Conservation (phyloP, 2,888 invertebrate genomes). For the Agriopis aurantiaria region DNA sequence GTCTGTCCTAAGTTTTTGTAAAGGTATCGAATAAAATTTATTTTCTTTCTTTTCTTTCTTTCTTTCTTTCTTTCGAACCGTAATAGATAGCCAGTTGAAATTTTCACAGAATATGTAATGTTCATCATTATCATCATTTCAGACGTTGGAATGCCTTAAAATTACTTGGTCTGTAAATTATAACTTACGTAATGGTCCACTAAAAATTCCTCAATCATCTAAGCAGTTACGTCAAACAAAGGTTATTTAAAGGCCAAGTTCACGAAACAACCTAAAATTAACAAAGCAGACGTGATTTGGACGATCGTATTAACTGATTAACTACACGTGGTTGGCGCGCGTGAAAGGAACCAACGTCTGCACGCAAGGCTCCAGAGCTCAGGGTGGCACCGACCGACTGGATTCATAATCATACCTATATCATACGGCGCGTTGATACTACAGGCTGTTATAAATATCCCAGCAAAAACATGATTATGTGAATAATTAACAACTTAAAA, state of each 20-base stretch:
- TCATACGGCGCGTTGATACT: neutral
- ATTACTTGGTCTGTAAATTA: neutral
- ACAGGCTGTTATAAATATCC: neutral
- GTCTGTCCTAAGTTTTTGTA: too few species aligned
- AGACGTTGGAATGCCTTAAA: neutral
- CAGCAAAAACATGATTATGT: neutral
- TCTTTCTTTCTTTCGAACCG: too few species aligned
- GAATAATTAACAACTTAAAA: too few species aligned
- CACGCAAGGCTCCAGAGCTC: slow-evolving; percentile 38
- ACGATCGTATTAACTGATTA: slow-evolving; percentile 50
- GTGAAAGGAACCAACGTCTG: slow-evolving; percentile 41
- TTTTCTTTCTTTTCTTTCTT: too few species aligned
- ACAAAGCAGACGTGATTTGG: slow-evolving; percentile 16
- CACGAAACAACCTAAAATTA: slow-evolving; percentile 26
- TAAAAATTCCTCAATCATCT: slow-evolving; percentile 3
- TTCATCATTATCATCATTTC: too few species aligned
- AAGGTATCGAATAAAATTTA: too few species aligned
- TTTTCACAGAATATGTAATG: too few species aligned
- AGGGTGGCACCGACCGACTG: slow-evolving; percentile 24
- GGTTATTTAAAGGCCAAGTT: slow-evolving; percentile 22
- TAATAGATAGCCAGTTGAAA: too few species aligned
- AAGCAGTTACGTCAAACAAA: neutral
- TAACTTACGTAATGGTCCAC: neutral
- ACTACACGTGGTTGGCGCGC: slow-evolving; percentile 33
- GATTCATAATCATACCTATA: neutral